These are phyloP conservation scores for Lycia hirtaria DNA, from an alignment of 2,888 invertebrate species.

Conservation along the genomic window DNA sequence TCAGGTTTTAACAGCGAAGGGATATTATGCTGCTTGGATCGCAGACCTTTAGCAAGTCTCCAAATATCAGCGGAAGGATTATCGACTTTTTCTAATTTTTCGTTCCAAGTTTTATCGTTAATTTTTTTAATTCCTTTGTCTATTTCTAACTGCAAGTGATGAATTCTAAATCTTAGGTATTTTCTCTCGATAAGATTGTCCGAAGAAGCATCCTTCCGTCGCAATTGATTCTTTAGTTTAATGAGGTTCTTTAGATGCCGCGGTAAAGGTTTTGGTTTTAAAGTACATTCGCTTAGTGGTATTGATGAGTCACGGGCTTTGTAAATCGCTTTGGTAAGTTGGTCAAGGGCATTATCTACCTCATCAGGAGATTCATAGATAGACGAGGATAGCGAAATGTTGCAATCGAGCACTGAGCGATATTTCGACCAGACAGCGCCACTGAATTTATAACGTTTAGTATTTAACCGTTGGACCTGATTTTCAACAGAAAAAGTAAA, in stretches of 20 bases:
- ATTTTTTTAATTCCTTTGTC: background rate
- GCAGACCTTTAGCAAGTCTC: background rate
- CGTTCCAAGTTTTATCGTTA: background rate
- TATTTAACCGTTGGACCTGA: background rate
- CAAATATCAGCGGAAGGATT: background rate
- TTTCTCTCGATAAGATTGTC: background rate
- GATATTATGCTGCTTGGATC: background rate
- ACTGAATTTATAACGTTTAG: background rate
- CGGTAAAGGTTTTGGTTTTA: background rate
- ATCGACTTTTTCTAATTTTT: background rate
- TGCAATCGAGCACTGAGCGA: background rate
- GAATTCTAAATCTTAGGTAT: background rate
- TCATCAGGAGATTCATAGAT: background rate
- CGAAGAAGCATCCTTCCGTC: background rate
- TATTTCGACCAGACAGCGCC: slow-evolving; percentile 2
- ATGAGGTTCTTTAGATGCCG: background rate
- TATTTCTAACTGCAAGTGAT: background rate
- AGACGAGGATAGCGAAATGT: background rate
- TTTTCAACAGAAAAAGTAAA: background rate
- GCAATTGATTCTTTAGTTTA: background rate
- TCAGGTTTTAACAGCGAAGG: background rate
- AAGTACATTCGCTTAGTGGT: background rate
- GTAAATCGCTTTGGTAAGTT: background rate
- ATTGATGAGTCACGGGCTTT: background rate
- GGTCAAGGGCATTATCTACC: background rate